Base-by-base conservation (phyloP, 2,888 invertebrate genomes). In the Spilosoma lubricipeda region DNA sequence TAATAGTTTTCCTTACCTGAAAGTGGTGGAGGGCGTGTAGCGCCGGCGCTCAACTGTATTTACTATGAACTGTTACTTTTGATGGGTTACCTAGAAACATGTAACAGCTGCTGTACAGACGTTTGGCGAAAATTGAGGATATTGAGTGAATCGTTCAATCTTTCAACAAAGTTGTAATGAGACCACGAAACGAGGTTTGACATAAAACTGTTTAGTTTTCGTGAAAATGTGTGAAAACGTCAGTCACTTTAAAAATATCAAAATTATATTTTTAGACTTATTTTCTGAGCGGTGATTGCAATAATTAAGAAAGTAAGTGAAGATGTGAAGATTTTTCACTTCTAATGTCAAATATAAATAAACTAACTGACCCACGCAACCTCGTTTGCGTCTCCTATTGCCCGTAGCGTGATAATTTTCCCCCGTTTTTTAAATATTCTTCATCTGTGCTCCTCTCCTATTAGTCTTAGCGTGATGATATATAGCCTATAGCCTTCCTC, bases 71-170 rank as follows among this genome's bases (percentile, higher is more conserved):
- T 64, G 39, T 64, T 30, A 45, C 27, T 65, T 65, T 71, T 65
- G 71, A 71, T 65, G 65, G 64, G 36, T 71, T 71, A 52, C n/a
- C 36, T 36, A 45, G 71, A 71, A 71, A 48, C 64, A 48, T 45
- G 63, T 65, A 27, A 52, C 71, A 65, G 71, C 71, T 65, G 71
- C n/a, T 30, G 30, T 27, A 52, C 18, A 9, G n/a, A 56, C 36
- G 18, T 45, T 45, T 45, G 48, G 13, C 9, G n/a, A 20, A 48
- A 65, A 71, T 65, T 63, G 39, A 45, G 27, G 39, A 39, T 27
- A 39, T 7, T 70, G 69, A 36, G 56, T 68, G 39, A 33, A 39
- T 9, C 36, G 52, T 56, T 56, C n/a, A 56, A 5, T 18, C 27
- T 15, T 27, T 20, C 9, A n/a, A 39, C 27, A n/a, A 67, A 67